Conservation (phyloP, 2,888 invertebrate genomes). For the Tenthredo livida region DNA sequence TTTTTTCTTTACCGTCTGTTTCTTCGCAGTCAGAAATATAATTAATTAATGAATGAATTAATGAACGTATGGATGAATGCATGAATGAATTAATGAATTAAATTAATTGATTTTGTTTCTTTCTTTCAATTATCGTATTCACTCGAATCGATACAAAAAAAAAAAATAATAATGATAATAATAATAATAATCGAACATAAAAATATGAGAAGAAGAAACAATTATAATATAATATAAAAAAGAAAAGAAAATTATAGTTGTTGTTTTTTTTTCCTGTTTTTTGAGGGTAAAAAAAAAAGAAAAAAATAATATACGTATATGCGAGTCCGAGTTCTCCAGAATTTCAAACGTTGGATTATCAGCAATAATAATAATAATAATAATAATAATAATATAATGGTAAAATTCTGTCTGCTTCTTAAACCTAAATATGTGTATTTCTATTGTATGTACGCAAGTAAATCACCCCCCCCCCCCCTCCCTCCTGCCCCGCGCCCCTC, state of each 20-base stretch:
- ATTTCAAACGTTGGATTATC: neutral
- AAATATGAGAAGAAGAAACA: neutral
- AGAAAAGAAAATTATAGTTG: neutral
- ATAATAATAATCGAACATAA: neutral
- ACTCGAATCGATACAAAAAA: too few species aligned
- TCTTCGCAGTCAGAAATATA: neutral
- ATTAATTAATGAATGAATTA: neutral
- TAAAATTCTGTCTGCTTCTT: constrained; percentile 32
- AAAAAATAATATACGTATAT: too few species aligned
- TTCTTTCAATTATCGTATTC: neutral
- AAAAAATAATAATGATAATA: too few species aligned
- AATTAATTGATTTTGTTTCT: neutral
- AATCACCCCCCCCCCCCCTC: neutral
- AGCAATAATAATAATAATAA: constrained; percentile 17
- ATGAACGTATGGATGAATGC: too few species aligned
- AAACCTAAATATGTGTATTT: neutral
- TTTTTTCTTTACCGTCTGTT: neutral
- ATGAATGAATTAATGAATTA: too few species aligned
- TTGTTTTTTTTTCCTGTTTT: neutral
- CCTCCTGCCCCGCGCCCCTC: neutral
- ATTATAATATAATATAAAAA: neutral
- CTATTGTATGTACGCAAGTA: neutral
- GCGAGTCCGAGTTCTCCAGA: neutral
- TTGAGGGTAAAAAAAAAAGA: neutral
- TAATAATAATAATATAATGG: constrained; percentile 7